These are phyloP conservation scores for Drosophila melanocephala DNA, from an alignment of 2,888 invertebrate genomes.

Conservation along the genomic window DNA sequence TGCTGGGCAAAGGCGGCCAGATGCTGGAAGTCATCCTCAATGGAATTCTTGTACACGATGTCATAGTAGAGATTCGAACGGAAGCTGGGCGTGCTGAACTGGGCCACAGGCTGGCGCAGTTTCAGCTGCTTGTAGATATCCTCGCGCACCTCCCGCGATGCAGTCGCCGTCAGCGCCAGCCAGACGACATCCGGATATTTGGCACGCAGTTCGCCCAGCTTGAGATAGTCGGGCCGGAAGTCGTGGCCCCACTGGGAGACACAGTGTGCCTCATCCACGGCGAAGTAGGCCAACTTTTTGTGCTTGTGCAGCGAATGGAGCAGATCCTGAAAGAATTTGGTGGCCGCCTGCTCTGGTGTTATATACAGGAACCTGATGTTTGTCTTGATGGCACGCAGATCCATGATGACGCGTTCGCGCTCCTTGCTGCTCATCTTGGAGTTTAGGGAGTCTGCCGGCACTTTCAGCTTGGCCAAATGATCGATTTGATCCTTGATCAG, in stretches of 20 bases:
- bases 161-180: slow-evolving; percentile 98
- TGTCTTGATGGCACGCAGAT: slow-evolving; percentile 91
- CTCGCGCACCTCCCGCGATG: slow-evolving; percentile 91
- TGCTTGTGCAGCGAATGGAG: slow-evolving; percentile 90
- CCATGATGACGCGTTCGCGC: slow-evolving; percentile 90
- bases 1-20: slow-evolving; percentile 90
- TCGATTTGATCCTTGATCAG: slow-evolving; percentile 99
- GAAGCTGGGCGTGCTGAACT: slow-evolving; percentile 95
- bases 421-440: slow-evolving; percentile 94
- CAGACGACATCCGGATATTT: slow-evolving; percentile 91
- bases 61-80: slow-evolving; percentile 98
- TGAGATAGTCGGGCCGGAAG: slow-evolving; percentile 97
- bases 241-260: slow-evolving; percentile 99
- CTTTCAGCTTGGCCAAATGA: slow-evolving; percentile 91
- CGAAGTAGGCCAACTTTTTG: slow-evolving; percentile 93
- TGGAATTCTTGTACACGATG: slow-evolving; percentile 93
- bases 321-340: slow-evolving; percentile 89
- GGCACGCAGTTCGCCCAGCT: slow-evolving; percentile 90
- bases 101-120: slow-evolving; percentile 88
- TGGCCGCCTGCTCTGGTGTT: slow-evolving; percentile 98
- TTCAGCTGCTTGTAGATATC: slow-evolving; percentile 93
- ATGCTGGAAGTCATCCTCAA: slow-evolving; percentile 93
- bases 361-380: slow-evolving; percentile 95
- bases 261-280: slow-evolving; percentile 99
- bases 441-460: slow-evolving; percentile 95